Percentiles rank a stretch among this genome's conserved stretches.
phyloP scores from a whole-genome alignment of 2,797 vertebrate genomes.

The Taenioides sp. region DNA sequence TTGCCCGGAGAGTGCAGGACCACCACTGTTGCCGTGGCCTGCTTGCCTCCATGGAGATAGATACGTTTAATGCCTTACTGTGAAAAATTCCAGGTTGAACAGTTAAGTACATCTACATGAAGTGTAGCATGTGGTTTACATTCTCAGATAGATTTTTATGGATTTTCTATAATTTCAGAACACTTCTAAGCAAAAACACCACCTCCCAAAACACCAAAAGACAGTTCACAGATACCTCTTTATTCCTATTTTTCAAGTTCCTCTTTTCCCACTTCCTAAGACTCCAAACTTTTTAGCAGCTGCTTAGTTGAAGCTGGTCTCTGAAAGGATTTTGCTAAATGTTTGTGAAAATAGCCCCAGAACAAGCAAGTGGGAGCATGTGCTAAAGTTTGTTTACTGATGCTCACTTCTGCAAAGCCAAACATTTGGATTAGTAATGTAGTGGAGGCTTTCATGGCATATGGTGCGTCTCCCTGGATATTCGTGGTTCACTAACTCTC shows the following conservation, averaged over 20 bases:
- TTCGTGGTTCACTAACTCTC: slow-evolving; percentile 6
- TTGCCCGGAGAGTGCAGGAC: no score
- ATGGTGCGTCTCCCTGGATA: slow-evolving; percentile 12
- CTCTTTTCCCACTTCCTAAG: background rate
- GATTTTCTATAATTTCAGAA: background rate
- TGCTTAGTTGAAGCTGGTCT: slow-evolving; percentile 5
- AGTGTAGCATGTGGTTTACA: no score
- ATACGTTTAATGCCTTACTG: no score
- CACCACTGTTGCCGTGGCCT: no score
- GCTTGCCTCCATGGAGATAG: no score
- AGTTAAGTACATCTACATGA: no score
- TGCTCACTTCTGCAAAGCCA: slow-evolving; percentile 12
- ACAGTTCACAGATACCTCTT: background rate
- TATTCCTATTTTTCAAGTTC: background rate
- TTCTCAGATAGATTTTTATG: background rate
- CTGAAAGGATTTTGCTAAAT: slow-evolving; percentile 7
- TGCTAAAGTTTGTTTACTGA: background rate
- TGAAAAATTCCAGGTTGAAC: no score
- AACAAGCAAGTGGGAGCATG: background rate
- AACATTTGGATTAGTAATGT: slow-evolving; percentile 15
- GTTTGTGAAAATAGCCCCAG: slow-evolving; percentile 13
- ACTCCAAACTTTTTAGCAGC: slow-evolving; percentile 14
- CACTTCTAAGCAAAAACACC: background rate
- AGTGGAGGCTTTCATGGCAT: slow-evolving; percentile 3
- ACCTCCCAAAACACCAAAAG: background rate